These are phyloP conservation scores for Tiliqua scincoides DNA, from an alignment of 2,113 vertebrate genomes.

Conservation along the genomic window DNA sequence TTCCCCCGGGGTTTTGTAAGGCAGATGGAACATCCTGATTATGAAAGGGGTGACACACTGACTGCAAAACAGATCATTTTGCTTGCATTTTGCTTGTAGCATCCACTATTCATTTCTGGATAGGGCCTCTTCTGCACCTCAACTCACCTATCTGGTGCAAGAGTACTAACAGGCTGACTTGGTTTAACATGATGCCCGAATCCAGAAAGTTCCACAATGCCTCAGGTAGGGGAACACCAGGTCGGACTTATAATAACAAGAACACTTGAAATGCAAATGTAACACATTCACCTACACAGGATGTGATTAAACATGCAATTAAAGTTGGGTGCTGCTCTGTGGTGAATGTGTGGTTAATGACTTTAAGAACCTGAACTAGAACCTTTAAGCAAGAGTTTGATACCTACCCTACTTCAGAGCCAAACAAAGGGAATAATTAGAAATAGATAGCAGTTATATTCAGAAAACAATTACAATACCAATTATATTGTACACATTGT, in stretches of 20 bases:
- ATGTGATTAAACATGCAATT: not conserved
- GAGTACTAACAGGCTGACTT: slow-evolving; percentile 20
- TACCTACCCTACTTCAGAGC: not conserved
- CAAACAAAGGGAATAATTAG: not conserved
- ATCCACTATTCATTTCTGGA: slow-evolving; percentile 45
- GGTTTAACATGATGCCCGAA: slow-evolving; percentile 46
- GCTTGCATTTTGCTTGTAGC: slow-evolving; percentile 47
- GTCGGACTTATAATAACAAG: not conserved
- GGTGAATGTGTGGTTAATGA: not conserved
- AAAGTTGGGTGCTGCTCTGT: not conserved
- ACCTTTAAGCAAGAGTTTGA: not conserved
- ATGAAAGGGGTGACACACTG: slow-evolving; percentile 48
- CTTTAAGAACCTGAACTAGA: not conserved
- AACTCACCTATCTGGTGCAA: slow-evolving; percentile 37
- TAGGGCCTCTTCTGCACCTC: slow-evolving; percentile 33
- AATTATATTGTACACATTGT: too few relatives aligned
- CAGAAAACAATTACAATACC: not conserved
- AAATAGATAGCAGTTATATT: not conserved
- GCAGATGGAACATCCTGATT: slow-evolving; percentile 73
- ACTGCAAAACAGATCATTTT: slow-evolving; percentile 57
- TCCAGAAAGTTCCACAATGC: slow-evolving; percentile 13
- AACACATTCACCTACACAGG: rapidly evolving
- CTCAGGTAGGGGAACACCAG: not conserved
- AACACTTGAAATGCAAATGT: not conserved
- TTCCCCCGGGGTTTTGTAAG: slow-evolving; percentile 63